phyloP scores from a whole-genome alignment of 2,888 invertebrate genomes.

The Ferdinandea cuprea region DNA sequence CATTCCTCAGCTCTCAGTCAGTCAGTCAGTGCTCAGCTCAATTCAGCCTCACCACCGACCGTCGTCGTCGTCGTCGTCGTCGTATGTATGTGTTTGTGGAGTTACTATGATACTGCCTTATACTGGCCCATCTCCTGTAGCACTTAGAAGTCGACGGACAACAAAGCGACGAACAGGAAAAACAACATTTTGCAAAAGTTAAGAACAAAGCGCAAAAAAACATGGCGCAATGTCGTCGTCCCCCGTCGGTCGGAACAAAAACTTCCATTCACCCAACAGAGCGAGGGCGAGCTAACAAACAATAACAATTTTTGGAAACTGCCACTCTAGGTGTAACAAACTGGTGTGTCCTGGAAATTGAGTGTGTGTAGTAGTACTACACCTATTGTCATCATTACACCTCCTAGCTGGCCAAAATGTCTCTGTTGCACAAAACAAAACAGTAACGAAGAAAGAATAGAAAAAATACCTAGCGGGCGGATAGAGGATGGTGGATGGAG shows the following conservation, averaged over 20 bases:
- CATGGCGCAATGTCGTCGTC: not conserved
- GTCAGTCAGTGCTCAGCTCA: not conserved
- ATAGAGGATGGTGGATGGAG: not conserved
- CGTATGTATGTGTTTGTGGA: constrained; percentile 28
- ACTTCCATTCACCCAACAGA: constrained; percentile 28
- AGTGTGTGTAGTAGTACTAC: constrained; percentile 23
- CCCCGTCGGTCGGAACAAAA: not conserved
- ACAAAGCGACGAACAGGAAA: constrained; percentile 61
- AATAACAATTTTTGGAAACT: constrained; percentile 60
- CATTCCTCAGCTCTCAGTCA: not conserved
- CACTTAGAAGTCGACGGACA: constrained; percentile 70
- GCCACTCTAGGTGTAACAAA: constrained; percentile 59
- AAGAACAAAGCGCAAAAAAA: constrained; percentile 36
- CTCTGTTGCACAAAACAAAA: constrained; percentile 33
- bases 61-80: not conserved
- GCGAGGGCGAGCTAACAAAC: constrained; percentile 7
- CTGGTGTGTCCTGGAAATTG: constrained; percentile 43
- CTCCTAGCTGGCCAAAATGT: constrained; percentile 32
- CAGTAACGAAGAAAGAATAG: not conserved
- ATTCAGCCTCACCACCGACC: not conserved
- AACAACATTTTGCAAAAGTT: constrained; percentile 67
- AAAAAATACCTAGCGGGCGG: not conserved
- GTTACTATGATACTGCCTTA: constrained; percentile 44
- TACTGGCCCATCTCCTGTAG: constrained; percentile 43
- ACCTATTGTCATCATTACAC: constrained; percentile 46